A percentile compares a stretch with the other conserved stretches of the same genome.
phyloP scores from a whole-genome alignment of 2,113 vertebrate species.

The Capra hircus region DNA sequence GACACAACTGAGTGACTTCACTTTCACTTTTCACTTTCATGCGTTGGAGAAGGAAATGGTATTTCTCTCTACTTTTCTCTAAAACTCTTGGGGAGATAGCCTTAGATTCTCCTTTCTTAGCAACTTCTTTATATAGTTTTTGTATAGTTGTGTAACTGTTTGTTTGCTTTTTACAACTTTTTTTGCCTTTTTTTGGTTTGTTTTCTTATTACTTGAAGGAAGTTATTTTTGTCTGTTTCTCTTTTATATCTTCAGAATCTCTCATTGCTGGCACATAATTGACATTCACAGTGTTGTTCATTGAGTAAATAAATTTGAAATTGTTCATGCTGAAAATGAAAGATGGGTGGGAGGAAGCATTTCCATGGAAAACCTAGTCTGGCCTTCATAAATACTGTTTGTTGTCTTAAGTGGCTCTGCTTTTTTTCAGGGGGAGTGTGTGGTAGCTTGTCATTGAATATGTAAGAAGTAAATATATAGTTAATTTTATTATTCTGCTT shows the following conservation, averaged over 20 bases:
- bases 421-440: neutral
- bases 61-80: neutral
- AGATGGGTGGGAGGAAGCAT: neutral
- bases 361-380: neutral
- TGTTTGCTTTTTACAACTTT: neutral
- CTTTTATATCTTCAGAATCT: neutral
- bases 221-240: neutral
- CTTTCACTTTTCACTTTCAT: too few species aligned
- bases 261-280: neutral
- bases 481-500: slow-evolving; percentile 12
- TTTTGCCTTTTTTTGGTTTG: neutral
- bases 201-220: neutral
- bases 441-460: neutral
- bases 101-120: neutral
- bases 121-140: neutral
- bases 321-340: neutral
- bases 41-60: neutral
- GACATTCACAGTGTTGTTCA: neutral
- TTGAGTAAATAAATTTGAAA: neutral
- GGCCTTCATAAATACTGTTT: neutral
- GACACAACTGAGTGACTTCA: too few species aligned
- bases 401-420: neutral
- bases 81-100: neutral
- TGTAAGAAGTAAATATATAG: neutral
- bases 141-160: neutral